phyloP scores from a whole-genome alignment of 2,888 invertebrate genomes.

The Leuctra nigra region DNA sequence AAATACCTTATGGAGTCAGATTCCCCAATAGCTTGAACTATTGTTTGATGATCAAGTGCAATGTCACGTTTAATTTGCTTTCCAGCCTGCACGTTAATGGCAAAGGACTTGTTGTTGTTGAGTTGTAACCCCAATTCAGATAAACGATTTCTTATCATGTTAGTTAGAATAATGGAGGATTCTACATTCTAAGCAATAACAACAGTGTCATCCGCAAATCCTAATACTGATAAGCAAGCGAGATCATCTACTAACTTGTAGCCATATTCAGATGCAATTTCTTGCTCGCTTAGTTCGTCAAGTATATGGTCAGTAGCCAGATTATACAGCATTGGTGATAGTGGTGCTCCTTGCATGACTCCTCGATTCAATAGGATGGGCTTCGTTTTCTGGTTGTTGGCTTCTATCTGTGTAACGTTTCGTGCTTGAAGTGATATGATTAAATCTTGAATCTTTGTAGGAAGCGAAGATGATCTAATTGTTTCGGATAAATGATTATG shows the following conservation, averaged over 20 bases:
- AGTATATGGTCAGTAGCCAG: not conserved
- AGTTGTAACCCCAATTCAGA: not conserved
- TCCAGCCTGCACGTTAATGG: not conserved
- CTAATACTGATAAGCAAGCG: not conserved
- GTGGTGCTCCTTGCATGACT: not conserved
- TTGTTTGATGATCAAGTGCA: not conserved
- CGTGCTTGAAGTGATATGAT: not conserved
- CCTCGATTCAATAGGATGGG: not conserved
- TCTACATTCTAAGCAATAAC: not conserved
- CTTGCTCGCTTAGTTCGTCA: not conserved
- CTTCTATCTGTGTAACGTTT: not conserved
- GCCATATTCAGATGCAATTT: not conserved
- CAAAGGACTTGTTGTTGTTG: not conserved
- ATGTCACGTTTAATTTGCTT: not conserved
- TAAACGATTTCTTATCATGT: not conserved
- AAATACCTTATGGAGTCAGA: not conserved
- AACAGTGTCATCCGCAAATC: not conserved
- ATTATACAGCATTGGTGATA: not conserved
- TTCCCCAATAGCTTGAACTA: no score
- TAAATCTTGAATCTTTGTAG: no score
- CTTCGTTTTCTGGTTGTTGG: not conserved
- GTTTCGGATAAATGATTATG: not conserved
- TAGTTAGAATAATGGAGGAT: not conserved
- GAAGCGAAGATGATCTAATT: not conserved
- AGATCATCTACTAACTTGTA: not conserved